Base-by-base conservation (phyloP, 1,140 invertebrate genomes). In the Heliconius hermathena region DNA sequence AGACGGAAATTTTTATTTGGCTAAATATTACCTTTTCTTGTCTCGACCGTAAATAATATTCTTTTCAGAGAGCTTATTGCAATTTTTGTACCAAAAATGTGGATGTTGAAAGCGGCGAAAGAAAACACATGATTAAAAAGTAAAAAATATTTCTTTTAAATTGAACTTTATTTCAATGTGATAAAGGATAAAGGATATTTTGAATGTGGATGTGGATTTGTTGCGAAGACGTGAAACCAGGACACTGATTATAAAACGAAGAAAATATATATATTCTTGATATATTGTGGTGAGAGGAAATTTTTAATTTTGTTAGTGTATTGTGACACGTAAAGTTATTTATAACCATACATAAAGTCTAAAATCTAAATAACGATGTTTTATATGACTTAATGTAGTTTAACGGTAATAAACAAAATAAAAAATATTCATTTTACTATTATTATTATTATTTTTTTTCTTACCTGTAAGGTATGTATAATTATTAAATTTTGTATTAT, bases 1-100 rank as follows among this genome's bases (percentile, higher is more conserved):
- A 90, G 85, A 87, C 85, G 87, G 81, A 88, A 88, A 92, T 90
- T 92, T 92, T 92, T 93, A 89, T 90, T 91, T 84, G 52, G 81
- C 82, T 85, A 89, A 89, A 88, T 90, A 92, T 93, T 92, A 90
- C 87, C 87, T 88, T 83, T 88, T 85, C 87, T 89, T 88, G 88
- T 89, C 79, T 85, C 80, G 83, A 78, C 89, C 92, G 90, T 94
- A 94, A 94, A 94, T 94, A 90, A 94, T 92, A 92, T 90, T 92
- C 90, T 93, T 92, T 93, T 93, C 89, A 91, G 82, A 52, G 82
- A 89, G 84, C 90, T 90, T 93, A 93, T 92, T 92, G 88, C 89
- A 77, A 80, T 87, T 84, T 82, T 72, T 66, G 60, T 66, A 29
- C 60, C 60, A 16, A 29, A 16, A 29, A 29, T 66, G 60, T 66